Conservation (phyloP, 2,888 invertebrate species). For the Zootermopsis nevadensis region DNA sequence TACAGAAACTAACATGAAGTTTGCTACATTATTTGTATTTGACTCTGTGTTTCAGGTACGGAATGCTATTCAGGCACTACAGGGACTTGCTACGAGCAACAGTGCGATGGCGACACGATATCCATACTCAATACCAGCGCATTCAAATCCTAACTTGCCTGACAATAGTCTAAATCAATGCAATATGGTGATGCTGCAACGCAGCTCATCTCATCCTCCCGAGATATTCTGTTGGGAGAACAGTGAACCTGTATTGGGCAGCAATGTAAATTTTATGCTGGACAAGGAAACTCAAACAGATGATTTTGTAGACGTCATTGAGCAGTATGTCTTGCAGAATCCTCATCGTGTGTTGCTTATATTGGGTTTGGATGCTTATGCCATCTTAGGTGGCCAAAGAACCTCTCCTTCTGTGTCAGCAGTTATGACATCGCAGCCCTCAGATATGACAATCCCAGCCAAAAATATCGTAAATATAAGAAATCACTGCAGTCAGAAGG, state of each 20-base stretch:
- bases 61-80: constrained; percentile 84
- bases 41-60: constrained; percentile 69
- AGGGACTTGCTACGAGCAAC: constrained; percentile 79
- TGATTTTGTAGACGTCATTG: constrained; percentile 70
- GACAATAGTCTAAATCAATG: constrained; percentile 62
- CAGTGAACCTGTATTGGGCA: constrained; percentile 57
- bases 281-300: constrained; percentile 73
- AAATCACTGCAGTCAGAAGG: constrained; percentile 59
- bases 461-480: constrained; percentile 47
- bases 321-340: constrained; percentile 77
- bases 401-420: not conserved
- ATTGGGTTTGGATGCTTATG: constrained; percentile 75
- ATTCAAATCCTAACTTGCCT: constrained; percentile 84
- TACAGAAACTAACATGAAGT: too few relatives aligned
- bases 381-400: constrained; percentile 55
- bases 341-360: constrained; percentile 79
- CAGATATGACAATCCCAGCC: constrained; percentile 2
- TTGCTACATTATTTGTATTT: too few relatives aligned
- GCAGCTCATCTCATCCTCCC: constrained; percentile 86
- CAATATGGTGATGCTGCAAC: constrained; percentile 70
- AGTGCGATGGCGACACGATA: constrained; percentile 66
- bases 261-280: constrained; percentile 46
- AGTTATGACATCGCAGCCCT: not conserved
- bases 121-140: constrained; percentile 69
- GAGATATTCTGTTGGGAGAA: constrained; percentile 85